phyloP scores from a whole-genome alignment of 1,140 invertebrate genomes.

The Drosophila tani region DNA sequence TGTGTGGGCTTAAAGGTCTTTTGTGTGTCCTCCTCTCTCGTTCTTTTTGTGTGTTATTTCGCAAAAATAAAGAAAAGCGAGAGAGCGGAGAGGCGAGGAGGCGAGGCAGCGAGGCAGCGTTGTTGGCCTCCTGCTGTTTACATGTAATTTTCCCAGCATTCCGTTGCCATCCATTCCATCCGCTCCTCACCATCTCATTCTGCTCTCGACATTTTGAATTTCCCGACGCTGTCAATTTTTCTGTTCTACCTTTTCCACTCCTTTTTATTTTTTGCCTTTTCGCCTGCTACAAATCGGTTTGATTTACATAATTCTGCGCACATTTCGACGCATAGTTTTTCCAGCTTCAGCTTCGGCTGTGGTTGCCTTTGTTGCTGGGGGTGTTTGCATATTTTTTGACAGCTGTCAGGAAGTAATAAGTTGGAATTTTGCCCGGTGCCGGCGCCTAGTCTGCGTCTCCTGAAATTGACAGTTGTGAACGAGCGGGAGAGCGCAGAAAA shows the following conservation, averaged over 20 bases:
- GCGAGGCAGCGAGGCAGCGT: background rate
- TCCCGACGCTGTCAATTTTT: slow-evolving; percentile 75
- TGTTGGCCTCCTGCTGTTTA: slow-evolving; percentile 71
- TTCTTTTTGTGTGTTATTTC: slow-evolving; percentile 45
- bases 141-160: slow-evolving; percentile 77
- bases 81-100: slow-evolving; percentile 22
- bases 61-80: slow-evolving; percentile 45
- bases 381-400: slow-evolving; percentile 84
- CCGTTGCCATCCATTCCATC: slow-evolving; percentile 9
- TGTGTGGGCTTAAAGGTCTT: slow-evolving; percentile 60
- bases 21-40: slow-evolving; percentile 39
- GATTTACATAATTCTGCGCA: slow-evolving; percentile 82
- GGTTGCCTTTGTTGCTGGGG: slow-evolving; percentile 28
- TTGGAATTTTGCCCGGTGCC: slow-evolving; percentile 64
- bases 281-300: slow-evolving; percentile 75
- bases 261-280: slow-evolving; percentile 31
- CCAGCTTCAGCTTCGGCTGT: slow-evolving; percentile 19
- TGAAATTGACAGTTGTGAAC: slow-evolving; percentile 73
- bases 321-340: slow-evolving; percentile 78
- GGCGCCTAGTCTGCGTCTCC: slow-evolving; percentile 61
- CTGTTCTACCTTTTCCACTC: slow-evolving; percentile 54
- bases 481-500: slow-evolving; percentile 39
- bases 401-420: slow-evolving; percentile 84
- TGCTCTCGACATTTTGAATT: slow-evolving; percentile 76
- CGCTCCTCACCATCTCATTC: background rate